Evolutionary conservation across 2,797 vertebrate species (phyloP), one percentile per base, ranked within the genome.

Genomic region (Channallabes apus): DNA sequence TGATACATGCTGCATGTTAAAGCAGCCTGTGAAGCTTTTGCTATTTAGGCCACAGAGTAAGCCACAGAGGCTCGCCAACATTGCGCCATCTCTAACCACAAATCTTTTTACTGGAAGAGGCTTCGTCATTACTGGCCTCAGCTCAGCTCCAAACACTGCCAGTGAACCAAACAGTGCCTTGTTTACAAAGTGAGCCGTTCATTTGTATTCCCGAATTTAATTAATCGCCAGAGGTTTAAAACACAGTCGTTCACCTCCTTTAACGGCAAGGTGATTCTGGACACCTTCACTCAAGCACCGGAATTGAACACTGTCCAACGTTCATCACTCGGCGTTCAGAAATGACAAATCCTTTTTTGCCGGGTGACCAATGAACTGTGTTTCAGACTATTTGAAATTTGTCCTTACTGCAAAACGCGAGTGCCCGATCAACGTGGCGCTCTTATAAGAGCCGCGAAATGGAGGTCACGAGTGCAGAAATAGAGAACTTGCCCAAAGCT

Each of bases 71-170:
- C 94, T 93, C 94, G 94, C 93, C 93, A 92, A 92, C 93, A 90
- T 90, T 89, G 92, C 93, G 90, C 92, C 91, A 94, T 94, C 94
- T 93, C 93, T 91, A 90, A 92, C 87, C 91, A 92, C 93, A 93
- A 94, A 93, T 92, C 93, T 92, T 92, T 94, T 93, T 92, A 93
- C 92, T 91, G 91, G 92, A 89, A 77, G 91, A 90, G 90, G 91
- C 92, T 94, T 94, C 93, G 94, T 94, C 92, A 93, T 92, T 92
- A 91, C 93, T 93, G 94, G 93, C 92, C 91, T 87, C 86, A 90
- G 91, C 91, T 90, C 88, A 89, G 92, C 91, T 92, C 91, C 59
- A 0, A 77, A n/a, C 24, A 12, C 46, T 77, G 69, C 84, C 58
- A 72, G 67, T 3, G 76, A 27, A 41, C 62, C 68, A 46, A 83